Evolutionary conservation across 1,140 invertebrate genomes (phyloP).

Genomic region (Leptinotarsa texana): DNA sequence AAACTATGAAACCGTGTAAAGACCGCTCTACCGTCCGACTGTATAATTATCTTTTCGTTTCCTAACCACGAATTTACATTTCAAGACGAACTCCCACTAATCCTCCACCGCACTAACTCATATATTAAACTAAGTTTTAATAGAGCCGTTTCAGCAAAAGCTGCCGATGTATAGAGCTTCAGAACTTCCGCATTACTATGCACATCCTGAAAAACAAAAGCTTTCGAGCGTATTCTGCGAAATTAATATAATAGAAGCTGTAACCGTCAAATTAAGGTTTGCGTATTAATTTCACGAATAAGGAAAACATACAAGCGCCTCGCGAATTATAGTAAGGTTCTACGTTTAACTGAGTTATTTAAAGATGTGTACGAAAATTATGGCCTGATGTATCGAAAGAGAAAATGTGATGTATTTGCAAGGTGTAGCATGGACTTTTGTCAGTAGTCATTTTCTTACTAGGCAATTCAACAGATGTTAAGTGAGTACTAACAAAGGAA

Average conservation of each 20-base stretch:
- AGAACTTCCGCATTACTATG: slow-evolving; percentile 24
- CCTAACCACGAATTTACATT: slow-evolving; percentile 46
- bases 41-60: slow-evolving; percentile 47
- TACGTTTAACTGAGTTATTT: too few relatives aligned
- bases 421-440: too few relatives aligned
- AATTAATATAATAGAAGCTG: slow-evolving; percentile 4
- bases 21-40: slow-evolving; percentile 43
- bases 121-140: slow-evolving; percentile 33
- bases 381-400: too few relatives aligned
- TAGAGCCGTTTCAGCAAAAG: slow-evolving; percentile 22
- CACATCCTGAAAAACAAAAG: slow-evolving; percentile 23
- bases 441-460: too few relatives aligned
- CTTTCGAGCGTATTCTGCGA: slow-evolving; percentile 1
- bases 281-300: not conserved
- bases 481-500: too few relatives aligned
- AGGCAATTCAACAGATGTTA: too few relatives aligned
- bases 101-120: slow-evolving; percentile 37
- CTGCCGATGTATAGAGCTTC: slow-evolving; percentile 18
- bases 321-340: not conserved
- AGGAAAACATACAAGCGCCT: not conserved
- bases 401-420: too few relatives aligned
- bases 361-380: too few relatives aligned
- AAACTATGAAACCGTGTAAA: slow-evolving; percentile 50
- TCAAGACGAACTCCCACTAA: slow-evolving; percentile 39
- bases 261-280: slow-evolving; percentile 4